Base-by-base conservation (phyloP, 2,888 invertebrate species). In the Thyatira batis region DNA sequence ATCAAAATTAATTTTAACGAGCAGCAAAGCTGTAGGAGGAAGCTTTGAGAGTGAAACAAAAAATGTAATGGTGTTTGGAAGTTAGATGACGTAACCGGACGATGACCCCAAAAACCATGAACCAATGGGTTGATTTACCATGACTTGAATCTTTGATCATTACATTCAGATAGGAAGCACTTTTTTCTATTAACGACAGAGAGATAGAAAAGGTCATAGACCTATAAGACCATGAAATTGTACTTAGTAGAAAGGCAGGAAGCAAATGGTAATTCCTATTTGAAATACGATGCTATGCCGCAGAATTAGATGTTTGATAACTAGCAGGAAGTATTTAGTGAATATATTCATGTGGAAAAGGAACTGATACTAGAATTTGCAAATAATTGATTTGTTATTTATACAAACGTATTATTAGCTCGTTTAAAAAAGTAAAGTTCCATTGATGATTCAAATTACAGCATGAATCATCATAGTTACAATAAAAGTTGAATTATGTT, bases 51-150 rank as follows among this genome's bases (percentile, higher is more conserved):
- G 67, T 68, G 69, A 70, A 78, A 76, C 78, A 84, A 84, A 84
- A 82, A 80, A 76, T 71, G 67, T 72, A 69, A 75, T 75, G 71
- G 65, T 68, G 58, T 70, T 48, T 68, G 76, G 71, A 72, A 65
- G 76, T 76, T 80, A 82, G 84, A 83, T 89, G 87, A 87, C 87
- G 89, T 82, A 83, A 88, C 65, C 68, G 88, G 78, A 60, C 84
- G 67, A 61, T 78, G 84, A 85, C 75, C 85, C 63, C 64, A 50
- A 61, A 71, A 73, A 74, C 78, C 81, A 82, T 79, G 77, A 71
- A 67, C 65, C 67, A 73, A 66, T 61, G 75, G 76, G 77, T 80
- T 76, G 72, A 71, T 68, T 69, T 68, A 66, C 76, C 79, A 84
- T 82, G 80, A 69, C 66, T 78, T 66, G 79, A 79, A 84, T 81